Evolutionary conservation across 2,113 vertebrate genomes (phyloP).

Genomic region (Corvus hawaiiensis): DNA sequence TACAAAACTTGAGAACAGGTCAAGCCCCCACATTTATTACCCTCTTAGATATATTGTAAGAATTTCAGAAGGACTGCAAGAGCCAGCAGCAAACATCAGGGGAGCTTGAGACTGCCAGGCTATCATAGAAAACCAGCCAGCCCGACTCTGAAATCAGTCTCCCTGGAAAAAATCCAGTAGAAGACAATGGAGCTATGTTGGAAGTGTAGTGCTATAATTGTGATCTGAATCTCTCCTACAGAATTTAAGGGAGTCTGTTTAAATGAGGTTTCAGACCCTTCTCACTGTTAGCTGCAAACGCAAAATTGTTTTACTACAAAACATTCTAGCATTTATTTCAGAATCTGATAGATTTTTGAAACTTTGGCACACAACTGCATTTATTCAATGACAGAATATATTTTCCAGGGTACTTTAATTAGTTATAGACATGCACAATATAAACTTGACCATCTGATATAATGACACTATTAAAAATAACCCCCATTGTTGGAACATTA

Average conservation of each 20-base stretch:
- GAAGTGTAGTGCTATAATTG: background rate
- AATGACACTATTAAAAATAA: background rate
- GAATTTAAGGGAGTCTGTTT: background rate
- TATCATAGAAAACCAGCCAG: background rate
- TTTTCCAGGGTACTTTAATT: background rate
- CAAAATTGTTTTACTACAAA: background rate
- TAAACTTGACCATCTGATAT: background rate
- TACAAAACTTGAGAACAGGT: background rate
- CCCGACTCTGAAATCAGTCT: background rate
- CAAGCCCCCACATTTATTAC: background rate
- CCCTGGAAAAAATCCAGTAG: slow-evolving; percentile 6
- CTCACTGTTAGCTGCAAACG: background rate
- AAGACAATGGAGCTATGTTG: slow-evolving; percentile 1
- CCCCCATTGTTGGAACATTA: background rate
- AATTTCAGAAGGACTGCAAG: background rate
- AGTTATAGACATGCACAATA: background rate
- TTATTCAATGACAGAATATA: background rate
- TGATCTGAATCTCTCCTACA: background rate
- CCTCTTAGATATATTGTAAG: background rate
- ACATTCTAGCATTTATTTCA: background rate
- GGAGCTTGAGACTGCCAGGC: background rate
- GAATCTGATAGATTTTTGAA: background rate
- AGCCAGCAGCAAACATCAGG: background rate
- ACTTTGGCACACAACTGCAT: background rate
- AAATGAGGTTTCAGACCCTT: background rate